These are phyloP conservation scores for Hippocampus comes DNA, from an alignment of 2,113 vertebrate genomes.

Conservation along the genomic window DNA sequence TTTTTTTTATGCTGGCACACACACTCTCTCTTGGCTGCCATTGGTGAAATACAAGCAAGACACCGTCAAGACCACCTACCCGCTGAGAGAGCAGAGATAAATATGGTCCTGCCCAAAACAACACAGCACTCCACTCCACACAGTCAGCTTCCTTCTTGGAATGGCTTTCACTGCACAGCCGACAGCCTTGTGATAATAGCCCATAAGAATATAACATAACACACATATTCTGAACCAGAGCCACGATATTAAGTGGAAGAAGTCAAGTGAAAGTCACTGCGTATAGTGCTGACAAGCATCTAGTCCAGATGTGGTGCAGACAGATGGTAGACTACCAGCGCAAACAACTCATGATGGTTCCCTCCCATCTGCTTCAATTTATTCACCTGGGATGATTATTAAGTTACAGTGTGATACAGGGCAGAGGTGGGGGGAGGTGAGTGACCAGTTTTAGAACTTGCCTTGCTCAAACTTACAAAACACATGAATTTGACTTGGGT, in stretches of 20 bases:
- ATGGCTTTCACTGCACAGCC: not conserved
- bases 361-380: not conserved
- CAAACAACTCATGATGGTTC: constrained; percentile 5
- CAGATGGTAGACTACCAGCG: constrained; percentile 14
- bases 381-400: constrained; percentile 1
- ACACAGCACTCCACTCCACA: constrained; percentile 20
- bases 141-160: constrained; percentile 21
- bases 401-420: not conserved
- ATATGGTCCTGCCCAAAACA: constrained; percentile 47
- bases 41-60: constrained; percentile 8
- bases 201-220: constrained; percentile 9
- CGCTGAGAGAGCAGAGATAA: constrained; percentile 46
- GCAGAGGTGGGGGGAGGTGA: not conserved
- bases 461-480: too few relatives aligned
- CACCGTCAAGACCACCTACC: constrained; percentile 40
- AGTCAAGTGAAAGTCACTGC: constrained; percentile 24
- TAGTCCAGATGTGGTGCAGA: constrained; percentile 29
- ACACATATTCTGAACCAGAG: constrained; percentile 13
- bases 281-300: constrained; percentile 14
- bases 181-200: not conserved
- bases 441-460: too few relatives aligned
- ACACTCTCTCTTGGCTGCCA: not conserved
- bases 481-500: too few relatives aligned
- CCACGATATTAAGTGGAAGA: constrained; percentile 24
- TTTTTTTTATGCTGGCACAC: not conserved